These are phyloP conservation scores for Acipenser oxyrinchus DNA, from an alignment of 2,797 vertebrate genomes.

Conservation along the genomic window DNA sequence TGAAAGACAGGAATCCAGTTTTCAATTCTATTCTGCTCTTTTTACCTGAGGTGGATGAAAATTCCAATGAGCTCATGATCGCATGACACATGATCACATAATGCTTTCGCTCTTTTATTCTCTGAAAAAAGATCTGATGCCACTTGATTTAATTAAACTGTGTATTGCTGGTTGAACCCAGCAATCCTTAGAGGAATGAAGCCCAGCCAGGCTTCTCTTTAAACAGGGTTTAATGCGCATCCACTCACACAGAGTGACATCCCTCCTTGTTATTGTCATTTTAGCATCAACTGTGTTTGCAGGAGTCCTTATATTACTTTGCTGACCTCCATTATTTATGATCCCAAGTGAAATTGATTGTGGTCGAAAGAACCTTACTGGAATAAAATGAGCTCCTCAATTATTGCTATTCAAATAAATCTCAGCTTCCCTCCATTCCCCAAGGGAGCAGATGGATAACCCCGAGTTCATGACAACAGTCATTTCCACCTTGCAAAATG, in stretches of 20 bases:
- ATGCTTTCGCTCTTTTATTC: background rate
- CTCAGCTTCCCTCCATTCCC: slow-evolving; percentile 36
- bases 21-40: too few species aligned
- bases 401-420: slow-evolving; percentile 58
- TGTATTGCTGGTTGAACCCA: background rate
- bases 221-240: slow-evolving; percentile 34
- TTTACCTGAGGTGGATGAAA: too few species aligned
- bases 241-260: slow-evolving; percentile 29
- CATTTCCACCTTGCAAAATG: slow-evolving; percentile 33
- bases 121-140: background rate
- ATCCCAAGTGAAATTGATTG: slow-evolving; percentile 63
- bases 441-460: slow-evolving; percentile 37
- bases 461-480: slow-evolving; percentile 42
- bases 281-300: slow-evolving; percentile 36
- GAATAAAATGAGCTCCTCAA: slow-evolving; percentile 69
- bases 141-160: background rate
- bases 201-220: slow-evolving; percentile 20
- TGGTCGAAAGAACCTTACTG: slow-evolving; percentile 62
- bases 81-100: too few species aligned
- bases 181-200: background rate
- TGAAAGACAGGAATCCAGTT: too few species aligned
- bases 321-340: slow-evolving; percentile 63
- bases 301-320: slow-evolving; percentile 27
- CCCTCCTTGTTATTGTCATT: slow-evolving; percentile 28
- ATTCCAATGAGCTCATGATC: too few species aligned